Conservation (phyloP, 2,797 vertebrate species). For the Pagetopsis macropterus region DNA sequence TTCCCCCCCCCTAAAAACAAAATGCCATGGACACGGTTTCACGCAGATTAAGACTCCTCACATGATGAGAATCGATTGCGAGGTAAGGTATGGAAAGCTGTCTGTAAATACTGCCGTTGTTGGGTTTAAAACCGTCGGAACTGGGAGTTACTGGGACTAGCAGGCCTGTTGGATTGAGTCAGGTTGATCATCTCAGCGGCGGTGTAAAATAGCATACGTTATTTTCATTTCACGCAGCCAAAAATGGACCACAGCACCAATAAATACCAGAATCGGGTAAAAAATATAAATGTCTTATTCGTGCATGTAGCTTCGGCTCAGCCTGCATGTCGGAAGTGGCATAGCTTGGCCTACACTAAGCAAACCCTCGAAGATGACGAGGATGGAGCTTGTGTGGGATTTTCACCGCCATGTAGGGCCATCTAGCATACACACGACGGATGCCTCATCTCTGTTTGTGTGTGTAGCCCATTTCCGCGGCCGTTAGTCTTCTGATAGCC, state of each 20-base stretch:
- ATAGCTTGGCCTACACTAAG: slow-evolving; percentile 58
- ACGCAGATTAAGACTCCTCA: slow-evolving; percentile 61
- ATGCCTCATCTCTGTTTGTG: slow-evolving; percentile 6
- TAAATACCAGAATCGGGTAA: accelerated
- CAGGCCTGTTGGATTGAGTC: slow-evolving; percentile 57
- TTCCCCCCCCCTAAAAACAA: slow-evolving; percentile 25
- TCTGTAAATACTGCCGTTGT: neutral
- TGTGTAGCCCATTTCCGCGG: neutral
- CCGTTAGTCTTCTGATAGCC: neutral
- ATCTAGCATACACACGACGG: slow-evolving; percentile 38
- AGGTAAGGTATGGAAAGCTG: slow-evolving; percentile 78
- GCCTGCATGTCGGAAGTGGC: slow-evolving; percentile 55
- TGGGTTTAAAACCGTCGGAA: slow-evolving; percentile 20
- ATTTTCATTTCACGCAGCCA: neutral
- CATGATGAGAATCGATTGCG: slow-evolving; percentile 67
- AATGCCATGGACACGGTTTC: slow-evolving; percentile 81
- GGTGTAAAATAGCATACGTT: neutral
- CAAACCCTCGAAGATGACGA: slow-evolving; percentile 55
- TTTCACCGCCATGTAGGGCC: slow-evolving; percentile 23
- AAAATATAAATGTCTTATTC: accelerated
- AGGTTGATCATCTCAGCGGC: slow-evolving; percentile 33
- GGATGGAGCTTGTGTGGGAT: slow-evolving; percentile 29
- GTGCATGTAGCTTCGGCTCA: slow-evolving; percentile 2
- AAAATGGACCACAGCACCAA: accelerated
- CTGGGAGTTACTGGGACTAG: slow-evolving; percentile 43